Evolutionary conservation across 2,888 invertebrate genomes (phyloP).

Genomic region (Drosophila barbarae): DNA sequence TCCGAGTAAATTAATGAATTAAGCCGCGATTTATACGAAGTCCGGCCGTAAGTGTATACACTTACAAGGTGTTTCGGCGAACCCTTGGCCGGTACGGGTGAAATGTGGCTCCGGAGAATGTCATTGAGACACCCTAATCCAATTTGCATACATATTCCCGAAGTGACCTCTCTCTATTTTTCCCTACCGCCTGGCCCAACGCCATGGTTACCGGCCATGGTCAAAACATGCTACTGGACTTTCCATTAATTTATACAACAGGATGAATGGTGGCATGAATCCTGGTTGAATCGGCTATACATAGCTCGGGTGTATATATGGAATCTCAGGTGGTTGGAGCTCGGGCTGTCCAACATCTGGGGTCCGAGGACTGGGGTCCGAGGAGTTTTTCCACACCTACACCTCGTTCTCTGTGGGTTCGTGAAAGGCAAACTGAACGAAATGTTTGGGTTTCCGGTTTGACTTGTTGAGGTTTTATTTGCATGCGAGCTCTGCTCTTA

Average conservation of each 20-base stretch:
- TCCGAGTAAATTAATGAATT: conserved; percentile 31
- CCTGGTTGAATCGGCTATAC: conserved; percentile 18
- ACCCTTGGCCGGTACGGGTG: conserved; percentile 8
- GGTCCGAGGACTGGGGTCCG: conserved; percentile 11
- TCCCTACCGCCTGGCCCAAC: conserved; percentile 38
- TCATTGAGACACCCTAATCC: conserved; percentile 48
- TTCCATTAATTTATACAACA: conserved; percentile 69
- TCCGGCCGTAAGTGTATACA: conserved; percentile 9
- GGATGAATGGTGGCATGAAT: conserved; percentile 50
- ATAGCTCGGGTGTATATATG: conserved; percentile 7
- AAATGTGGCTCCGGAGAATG: conserved; percentile 31
- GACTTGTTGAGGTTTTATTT: conserved; percentile 74
- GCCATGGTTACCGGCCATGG: conserved; percentile 66
- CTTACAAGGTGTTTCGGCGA: conserved; percentile 22
- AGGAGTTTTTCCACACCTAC: conserved; percentile 28
- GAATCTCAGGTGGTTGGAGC: conserved; percentile 43
- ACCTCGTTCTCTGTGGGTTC: conserved; percentile 15
- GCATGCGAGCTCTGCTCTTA: conserved; percentile 54
- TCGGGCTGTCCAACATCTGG: conserved; percentile 10
- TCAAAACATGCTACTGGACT: conserved; percentile 70
- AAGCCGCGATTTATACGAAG: conserved; percentile 27
- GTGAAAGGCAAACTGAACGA: conserved; percentile 38
- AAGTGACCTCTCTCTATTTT: conserved; percentile 58
- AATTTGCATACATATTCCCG: conserved; percentile 49
- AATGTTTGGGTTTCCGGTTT: conserved; percentile 64